Base-by-base conservation (phyloP, 2,888 invertebrate species). In the Drosophila meridionalis region DNA sequence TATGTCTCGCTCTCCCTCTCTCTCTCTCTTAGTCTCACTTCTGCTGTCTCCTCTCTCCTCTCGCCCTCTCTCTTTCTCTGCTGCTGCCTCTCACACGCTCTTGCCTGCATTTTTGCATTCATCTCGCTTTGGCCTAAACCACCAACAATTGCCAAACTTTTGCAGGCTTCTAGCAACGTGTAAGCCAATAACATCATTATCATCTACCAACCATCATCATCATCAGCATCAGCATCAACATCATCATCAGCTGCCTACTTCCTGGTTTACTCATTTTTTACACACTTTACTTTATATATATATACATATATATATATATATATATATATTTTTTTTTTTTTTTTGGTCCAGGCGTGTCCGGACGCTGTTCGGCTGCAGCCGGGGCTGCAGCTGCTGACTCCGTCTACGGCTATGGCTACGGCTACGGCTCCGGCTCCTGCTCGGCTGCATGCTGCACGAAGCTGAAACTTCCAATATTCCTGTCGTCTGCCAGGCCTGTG, bases 391-490 rank as follows among this genome's bases (percentile, higher is more conserved):
- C 52, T 43, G 14, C 50, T 38, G 43, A 40, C 28, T 7, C 34
- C 7, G 20, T 20, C 20, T 20, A n/a, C 42, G 30, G 36, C 28
- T 48, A 28, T 0, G 42, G 5, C 40, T 40, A 12, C 5, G 40
- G 40, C 42, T n/a, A 34, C n/a, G 34, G n/a, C 34, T 32, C 14
- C 14, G 6, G 20, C 45, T 45, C n/a, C n/a, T 3, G 26, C 36
- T 47, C 45, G 50, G 38, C 59, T 53, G 43, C 69, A 59, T 47
- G 58, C 36, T 58, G 65, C 48, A 53, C 69, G 77, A 77, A 77
- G 76, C 76, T 57, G 20, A 30, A 80, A 58, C 76, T 78, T 80
- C 77, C 77, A 78, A 80, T 78, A 77, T 77, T 75, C 56, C 76
- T 79, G 57, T 60, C 66, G 47, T 20, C 57, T 42, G 32, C 14